These are phyloP conservation scores for Perca fluviatilis DNA, from an alignment of 2,113 vertebrate genomes.

Conservation along the genomic window DNA sequence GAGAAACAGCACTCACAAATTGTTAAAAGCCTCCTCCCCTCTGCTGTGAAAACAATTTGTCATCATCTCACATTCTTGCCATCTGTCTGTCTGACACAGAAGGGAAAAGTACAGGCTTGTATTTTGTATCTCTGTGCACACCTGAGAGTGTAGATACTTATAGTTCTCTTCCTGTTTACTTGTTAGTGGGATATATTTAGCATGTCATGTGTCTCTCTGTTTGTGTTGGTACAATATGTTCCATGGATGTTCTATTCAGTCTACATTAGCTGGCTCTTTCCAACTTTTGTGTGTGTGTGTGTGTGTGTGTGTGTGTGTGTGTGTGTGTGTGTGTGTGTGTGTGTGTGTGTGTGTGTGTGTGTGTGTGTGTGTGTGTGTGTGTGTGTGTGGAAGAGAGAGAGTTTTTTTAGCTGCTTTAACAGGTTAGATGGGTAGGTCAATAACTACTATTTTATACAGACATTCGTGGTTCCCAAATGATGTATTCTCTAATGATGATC, in stretches of 20 bases:
- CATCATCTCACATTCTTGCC: slow-evolving; percentile 49
- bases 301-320: background rate
- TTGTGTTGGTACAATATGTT: slow-evolving; percentile 7
- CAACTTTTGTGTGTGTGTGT: background rate
- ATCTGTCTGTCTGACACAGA: slow-evolving; percentile 54
- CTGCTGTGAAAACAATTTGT: slow-evolving; percentile 52
- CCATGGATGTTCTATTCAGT: slow-evolving; percentile 4
- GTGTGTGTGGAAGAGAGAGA: background rate
- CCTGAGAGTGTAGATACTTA: slow-evolving; percentile 11
- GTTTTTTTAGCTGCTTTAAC: background rate
- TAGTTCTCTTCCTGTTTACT: slow-evolving; percentile 44
- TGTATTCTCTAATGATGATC: background rate
- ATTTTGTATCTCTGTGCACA: slow-evolving; percentile 14
- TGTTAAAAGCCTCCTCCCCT: slow-evolving; percentile 19
- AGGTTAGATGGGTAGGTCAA: no score
- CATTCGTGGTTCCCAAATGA: background rate
- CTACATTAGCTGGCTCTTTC: background rate
- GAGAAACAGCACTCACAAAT: background rate
- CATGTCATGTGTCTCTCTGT: slow-evolving; percentile 29
- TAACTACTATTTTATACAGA: no score
- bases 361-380: background rate
- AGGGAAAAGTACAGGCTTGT: slow-evolving; percentile 35
- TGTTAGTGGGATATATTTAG: slow-evolving; percentile 31
- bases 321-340: background rate
- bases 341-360: background rate